Percentiles rank a stretch among this genome's conserved stretches.
Conservation (phyloP, 2,888 invertebrate species). For the Osmoderma eremita region DNA sequence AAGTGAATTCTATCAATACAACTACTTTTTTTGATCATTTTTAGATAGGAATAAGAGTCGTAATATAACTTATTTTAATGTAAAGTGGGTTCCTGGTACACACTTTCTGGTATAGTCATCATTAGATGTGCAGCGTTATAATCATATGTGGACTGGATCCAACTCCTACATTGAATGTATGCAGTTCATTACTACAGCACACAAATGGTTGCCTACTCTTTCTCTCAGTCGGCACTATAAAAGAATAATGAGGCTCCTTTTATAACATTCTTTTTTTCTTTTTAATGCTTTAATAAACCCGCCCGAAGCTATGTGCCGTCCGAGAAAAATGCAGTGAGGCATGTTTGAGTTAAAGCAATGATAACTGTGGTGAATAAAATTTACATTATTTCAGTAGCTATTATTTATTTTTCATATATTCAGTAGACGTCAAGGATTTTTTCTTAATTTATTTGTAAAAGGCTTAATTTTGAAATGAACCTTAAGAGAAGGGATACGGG, state of each 20-base stretch:
- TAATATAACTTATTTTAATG: neutral
- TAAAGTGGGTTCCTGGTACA: neutral
- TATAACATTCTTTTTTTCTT: neutral
- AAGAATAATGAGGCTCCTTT: constrained; percentile 32
- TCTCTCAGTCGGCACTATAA: constrained; percentile 5
- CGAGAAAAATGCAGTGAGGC: constrained; percentile 9
- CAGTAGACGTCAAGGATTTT: neutral
- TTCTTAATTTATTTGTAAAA: neutral
- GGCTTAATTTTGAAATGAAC: neutral
- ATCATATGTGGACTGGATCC: neutral
- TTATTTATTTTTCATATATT: neutral
- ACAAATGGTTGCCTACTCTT: constrained; percentile 35
- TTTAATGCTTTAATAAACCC: constrained; percentile 1
- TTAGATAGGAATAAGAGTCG: too few relatives aligned
- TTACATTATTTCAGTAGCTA: too few relatives aligned
- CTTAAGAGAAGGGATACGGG: neutral
- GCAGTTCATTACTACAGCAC: constrained; percentile 21
- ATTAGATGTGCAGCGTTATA: neutral
- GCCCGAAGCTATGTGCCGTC: constrained; percentile 4
- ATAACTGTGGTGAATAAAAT: neutral
- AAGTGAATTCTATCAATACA: too few relatives aligned
- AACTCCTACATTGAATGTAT: constrained; percentile 6
- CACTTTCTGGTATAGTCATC: neutral
- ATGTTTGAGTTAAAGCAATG: constrained; percentile 5
- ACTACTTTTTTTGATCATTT: too few relatives aligned